phyloP scores from a whole-genome alignment of 2,113 vertebrate species.

The Poeciliopsis retropinna region DNA sequence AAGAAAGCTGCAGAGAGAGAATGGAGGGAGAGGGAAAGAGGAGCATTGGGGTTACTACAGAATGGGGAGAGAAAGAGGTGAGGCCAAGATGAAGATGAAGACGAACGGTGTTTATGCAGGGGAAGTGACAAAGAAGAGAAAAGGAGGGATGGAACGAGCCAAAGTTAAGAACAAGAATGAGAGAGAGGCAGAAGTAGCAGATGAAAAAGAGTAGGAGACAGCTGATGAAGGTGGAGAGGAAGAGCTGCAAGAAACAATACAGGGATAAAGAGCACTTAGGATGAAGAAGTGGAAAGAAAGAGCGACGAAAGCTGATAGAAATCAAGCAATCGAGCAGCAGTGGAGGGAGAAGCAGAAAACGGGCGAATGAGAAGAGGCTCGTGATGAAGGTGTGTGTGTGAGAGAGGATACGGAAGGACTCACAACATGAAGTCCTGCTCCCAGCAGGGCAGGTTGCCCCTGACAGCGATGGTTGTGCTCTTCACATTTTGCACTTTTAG shows the following conservation, averaged over 20 bases:
- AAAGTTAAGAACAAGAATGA: slow-evolving; percentile 45
- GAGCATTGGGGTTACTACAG: slow-evolving; percentile 4
- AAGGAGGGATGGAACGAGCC: slow-evolving; percentile 39
- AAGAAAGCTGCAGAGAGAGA: not conserved
- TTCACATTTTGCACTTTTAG: slow-evolving; percentile 99
- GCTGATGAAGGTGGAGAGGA: slow-evolving; percentile 28
- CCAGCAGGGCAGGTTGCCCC: slow-evolving; percentile 95
- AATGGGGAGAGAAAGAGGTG: slow-evolving; percentile 7
- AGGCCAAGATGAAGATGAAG: slow-evolving; percentile 60
- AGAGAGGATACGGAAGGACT: slow-evolving; percentile 74
- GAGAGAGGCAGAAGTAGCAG: slow-evolving; percentile 27
- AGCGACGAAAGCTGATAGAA: slow-evolving; percentile 24
- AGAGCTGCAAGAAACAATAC: slow-evolving; percentile 48
- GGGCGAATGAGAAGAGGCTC: slow-evolving; percentile 17
- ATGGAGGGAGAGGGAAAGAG: not conserved
- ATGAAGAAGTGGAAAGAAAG: slow-evolving; percentile 30
- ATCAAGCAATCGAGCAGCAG: slow-evolving; percentile 31
- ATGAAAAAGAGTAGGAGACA: slow-evolving; percentile 52
- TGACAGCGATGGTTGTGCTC: slow-evolving; percentile 95
- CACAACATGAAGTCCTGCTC: slow-evolving; percentile 99
- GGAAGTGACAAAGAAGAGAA: slow-evolving; percentile 42
- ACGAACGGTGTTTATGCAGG: slow-evolving; percentile 50
- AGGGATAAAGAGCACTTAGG: slow-evolving; percentile 46
- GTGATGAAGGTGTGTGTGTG: slow-evolving; percentile 25
- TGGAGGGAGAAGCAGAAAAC: slow-evolving; percentile 18